phyloP scores from a whole-genome alignment of 2,113 vertebrate species.

The Herpetotheres cachinnans region DNA sequence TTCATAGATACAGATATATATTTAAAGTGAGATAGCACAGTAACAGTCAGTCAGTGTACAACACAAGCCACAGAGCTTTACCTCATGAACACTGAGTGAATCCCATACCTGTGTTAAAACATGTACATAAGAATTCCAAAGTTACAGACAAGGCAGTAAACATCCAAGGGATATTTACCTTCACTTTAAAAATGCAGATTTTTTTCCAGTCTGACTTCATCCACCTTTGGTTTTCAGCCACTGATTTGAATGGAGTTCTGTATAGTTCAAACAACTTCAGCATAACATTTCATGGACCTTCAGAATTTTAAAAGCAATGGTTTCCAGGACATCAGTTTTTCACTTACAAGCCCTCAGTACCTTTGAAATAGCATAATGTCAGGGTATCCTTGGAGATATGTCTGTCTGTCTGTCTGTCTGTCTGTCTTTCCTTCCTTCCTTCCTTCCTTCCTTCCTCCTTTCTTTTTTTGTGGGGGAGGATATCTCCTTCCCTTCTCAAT shows the following conservation, averaged over 20 bases:
- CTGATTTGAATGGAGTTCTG: not conserved
- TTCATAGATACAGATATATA: not conserved
- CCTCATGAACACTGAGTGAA: not conserved
- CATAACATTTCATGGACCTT: not conserved
- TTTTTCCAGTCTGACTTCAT: not conserved
- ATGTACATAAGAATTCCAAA: not conserved
- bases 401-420: not conserved
- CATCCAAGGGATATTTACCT: not conserved
- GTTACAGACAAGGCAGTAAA: not conserved
- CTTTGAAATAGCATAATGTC: not conserved
- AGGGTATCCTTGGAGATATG: not conserved
- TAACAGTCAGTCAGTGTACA: not conserved
- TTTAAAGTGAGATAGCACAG: not conserved
- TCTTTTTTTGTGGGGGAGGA: not conserved
- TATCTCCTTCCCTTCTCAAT: not conserved
- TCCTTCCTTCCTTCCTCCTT: too few species aligned
- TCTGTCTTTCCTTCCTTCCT: not conserved
- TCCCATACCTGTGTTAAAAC: not conserved
- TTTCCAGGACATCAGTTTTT: not conserved
- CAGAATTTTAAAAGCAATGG: not conserved
- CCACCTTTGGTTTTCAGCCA: not conserved
- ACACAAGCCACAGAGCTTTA: not conserved
- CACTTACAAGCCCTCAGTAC: not conserved
- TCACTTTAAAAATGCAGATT: not conserved
- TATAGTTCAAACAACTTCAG: not conserved